A percentile compares a stretch with the other conserved stretches of the same genome.
Conservation (phyloP, 2,113 vertebrate species). For the Redunca redunca region DNA sequence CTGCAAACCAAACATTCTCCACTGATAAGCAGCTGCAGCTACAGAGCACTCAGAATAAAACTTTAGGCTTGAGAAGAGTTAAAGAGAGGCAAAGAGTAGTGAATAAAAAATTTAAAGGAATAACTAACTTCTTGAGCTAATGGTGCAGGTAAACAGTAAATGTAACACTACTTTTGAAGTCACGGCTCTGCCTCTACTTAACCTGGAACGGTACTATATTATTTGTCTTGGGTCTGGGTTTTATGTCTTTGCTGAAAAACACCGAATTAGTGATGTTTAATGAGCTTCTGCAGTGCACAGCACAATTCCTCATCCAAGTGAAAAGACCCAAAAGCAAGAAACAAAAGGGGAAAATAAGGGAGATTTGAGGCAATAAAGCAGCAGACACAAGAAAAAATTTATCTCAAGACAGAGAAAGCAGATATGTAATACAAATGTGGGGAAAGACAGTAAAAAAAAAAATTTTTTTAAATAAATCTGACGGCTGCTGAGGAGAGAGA, state of each 20-base stretch:
- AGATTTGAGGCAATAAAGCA: neutral
- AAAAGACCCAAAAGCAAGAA: neutral
- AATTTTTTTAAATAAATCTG: neutral
- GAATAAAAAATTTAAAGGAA: neutral
- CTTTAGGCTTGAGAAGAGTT: neutral
- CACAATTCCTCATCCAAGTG: neutral
- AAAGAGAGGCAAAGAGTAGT: neutral
- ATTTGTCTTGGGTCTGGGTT: neutral
- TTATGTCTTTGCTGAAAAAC: neutral
- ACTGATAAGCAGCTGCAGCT: neutral
- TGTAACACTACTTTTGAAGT: neutral
- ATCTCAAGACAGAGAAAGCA: neutral
- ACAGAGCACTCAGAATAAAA: neutral
- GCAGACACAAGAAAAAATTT: neutral
- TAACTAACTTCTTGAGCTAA: neutral
- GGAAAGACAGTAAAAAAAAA: neutral
- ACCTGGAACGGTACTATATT: neutral
- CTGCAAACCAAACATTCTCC: neutral
- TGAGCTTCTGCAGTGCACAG: neutral
- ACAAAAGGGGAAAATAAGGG: neutral
- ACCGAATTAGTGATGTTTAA: constrained; percentile 5
- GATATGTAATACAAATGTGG: neutral
- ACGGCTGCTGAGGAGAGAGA: neutral
- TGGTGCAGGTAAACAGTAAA: neutral
- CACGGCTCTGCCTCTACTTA: neutral